These are phyloP conservation scores for Gnatocerus cornutus DNA, from an alignment of 2,888 invertebrate species.

Conservation along the genomic window DNA sequence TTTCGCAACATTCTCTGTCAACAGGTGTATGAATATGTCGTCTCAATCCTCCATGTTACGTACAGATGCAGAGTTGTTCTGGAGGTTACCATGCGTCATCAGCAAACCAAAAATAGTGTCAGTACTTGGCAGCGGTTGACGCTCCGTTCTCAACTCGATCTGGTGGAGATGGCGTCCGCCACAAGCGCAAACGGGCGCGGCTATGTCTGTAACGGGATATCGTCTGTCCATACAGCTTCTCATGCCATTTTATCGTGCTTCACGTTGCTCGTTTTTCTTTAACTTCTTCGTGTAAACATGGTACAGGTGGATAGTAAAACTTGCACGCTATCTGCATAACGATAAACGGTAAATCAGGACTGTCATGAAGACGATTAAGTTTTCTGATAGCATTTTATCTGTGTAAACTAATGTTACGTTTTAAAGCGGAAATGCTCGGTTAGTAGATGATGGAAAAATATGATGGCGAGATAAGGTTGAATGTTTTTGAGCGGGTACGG, in stretches of 20 bases:
- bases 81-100: constrained; percentile 50
- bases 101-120: constrained; percentile 43
- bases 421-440: too few relatives aligned
- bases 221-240: constrained; percentile 52
- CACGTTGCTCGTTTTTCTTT: constrained; percentile 36
- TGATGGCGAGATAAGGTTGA: too few relatives aligned
- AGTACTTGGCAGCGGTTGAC: constrained; percentile 36
- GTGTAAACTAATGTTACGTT: background rate
- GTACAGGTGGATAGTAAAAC: constrained; percentile 44
- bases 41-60: constrained; percentile 1
- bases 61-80: constrained; percentile 37
- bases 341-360: constrained; percentile 13
- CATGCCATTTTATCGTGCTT: constrained; percentile 46
- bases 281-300: constrained; percentile 33
- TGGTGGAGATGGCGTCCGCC: constrained; percentile 44
- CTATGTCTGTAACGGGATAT: constrained; percentile 50
- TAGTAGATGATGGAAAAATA: too few relatives aligned
- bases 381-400: constrained; percentile 11
- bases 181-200: constrained; percentile 43
- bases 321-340: constrained; percentile 21
- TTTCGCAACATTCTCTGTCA: constrained; percentile 7
- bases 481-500: too few relatives aligned
- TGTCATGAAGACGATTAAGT: constrained; percentile 7
- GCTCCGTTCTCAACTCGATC: constrained; percentile 16
- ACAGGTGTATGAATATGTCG: constrained; percentile 24